A percentile compares a stretch with the other conserved stretches of the same genome.
These are phyloP conservation scores for Mola mola DNA, from an alignment of 2,113 vertebrate genomes.

Conservation along the genomic window DNA sequence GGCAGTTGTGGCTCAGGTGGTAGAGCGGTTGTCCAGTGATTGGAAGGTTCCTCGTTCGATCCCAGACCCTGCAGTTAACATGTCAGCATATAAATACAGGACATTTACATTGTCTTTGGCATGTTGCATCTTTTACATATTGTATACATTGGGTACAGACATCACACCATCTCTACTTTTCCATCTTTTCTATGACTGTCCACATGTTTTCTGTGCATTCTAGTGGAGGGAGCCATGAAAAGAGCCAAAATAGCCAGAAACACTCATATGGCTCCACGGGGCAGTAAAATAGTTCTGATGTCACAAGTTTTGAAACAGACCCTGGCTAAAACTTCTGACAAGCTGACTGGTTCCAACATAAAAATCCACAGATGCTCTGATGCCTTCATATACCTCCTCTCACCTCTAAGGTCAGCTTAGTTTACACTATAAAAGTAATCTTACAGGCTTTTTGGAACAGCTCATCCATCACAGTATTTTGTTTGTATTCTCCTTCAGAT, in stretches of 20 bases:
- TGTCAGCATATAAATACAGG: no score
- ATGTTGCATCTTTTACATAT: no score
- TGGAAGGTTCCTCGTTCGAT: no score
- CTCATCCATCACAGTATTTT: background rate
- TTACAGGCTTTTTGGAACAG: background rate
- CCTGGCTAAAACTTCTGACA: conserved; percentile 92
- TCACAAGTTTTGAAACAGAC: conserved; percentile 95
- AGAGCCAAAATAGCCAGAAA: conserved; percentile 91
- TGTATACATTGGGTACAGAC: no score
- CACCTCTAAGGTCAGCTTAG: conserved; percentile 88
- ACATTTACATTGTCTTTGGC: no score
- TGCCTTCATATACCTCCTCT: conserved; percentile 94
- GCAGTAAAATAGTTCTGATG: conserved; percentile 91
- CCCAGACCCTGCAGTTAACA: no score
- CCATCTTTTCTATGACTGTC: no score
- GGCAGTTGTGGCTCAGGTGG: no score
- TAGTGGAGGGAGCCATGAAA: conserved; percentile 91
- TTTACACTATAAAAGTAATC: background rate
- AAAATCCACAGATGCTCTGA: conserved; percentile 92
- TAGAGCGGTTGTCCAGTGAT: no score
- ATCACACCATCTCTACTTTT: no score
- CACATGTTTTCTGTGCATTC: conserved; percentile 28
- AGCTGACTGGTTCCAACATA: conserved; percentile 88
- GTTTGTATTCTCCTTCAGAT: conserved; percentile 75
- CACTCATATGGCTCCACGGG: conserved; percentile 82